These are phyloP conservation scores for Macrobrachium rosenbergii DNA, from an alignment of 1,140 invertebrate species.

Conservation along the genomic window DNA sequence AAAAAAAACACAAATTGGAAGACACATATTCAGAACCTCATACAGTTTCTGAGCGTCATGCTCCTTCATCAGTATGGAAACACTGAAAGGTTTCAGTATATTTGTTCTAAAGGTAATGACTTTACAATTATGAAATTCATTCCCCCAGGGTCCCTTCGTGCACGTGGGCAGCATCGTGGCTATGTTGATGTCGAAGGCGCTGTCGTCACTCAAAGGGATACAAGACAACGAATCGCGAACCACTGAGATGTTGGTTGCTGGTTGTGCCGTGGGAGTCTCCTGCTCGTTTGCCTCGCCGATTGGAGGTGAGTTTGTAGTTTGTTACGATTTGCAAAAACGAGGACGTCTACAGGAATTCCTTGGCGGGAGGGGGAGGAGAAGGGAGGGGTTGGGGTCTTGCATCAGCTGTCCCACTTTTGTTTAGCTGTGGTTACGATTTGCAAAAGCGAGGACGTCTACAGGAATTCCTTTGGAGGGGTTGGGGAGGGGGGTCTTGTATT, in stretches of 20 bases:
- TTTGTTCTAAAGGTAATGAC: neutral
- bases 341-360: neutral
- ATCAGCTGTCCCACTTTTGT: too few relatives aligned
- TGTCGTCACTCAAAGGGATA: constrained; percentile 92
- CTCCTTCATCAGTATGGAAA: too few relatives aligned
- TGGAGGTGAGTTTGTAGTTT: constrained; percentile 79
- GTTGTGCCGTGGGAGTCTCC: constrained; percentile 95
- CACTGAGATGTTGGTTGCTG: constrained; percentile 93
- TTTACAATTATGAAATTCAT: neutral
- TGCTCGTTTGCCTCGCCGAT: constrained; percentile 96
- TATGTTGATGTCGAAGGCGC: constrained; percentile 90
- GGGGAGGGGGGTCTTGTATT: too few relatives aligned
- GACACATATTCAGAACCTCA: too few relatives aligned
- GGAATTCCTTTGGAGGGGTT: too few relatives aligned
- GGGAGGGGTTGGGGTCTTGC: too few relatives aligned
- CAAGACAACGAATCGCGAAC: constrained; percentile 95
- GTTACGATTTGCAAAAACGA: neutral
- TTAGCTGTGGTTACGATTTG: neutral
- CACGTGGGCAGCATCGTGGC: constrained; percentile 97
- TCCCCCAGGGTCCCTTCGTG: constrained; percentile 90
- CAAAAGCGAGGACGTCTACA: neutral
- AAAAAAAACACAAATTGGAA: too few relatives aligned
- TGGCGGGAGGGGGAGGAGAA: too few relatives aligned
- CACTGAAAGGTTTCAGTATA: too few relatives aligned
- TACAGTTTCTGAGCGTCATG: too few relatives aligned